A percentile compares a stretch with the other conserved stretches of the same genome.
These are phyloP conservation scores for Naja naja DNA, from an alignment of 2,113 vertebrate species.

Conservation along the genomic window DNA sequence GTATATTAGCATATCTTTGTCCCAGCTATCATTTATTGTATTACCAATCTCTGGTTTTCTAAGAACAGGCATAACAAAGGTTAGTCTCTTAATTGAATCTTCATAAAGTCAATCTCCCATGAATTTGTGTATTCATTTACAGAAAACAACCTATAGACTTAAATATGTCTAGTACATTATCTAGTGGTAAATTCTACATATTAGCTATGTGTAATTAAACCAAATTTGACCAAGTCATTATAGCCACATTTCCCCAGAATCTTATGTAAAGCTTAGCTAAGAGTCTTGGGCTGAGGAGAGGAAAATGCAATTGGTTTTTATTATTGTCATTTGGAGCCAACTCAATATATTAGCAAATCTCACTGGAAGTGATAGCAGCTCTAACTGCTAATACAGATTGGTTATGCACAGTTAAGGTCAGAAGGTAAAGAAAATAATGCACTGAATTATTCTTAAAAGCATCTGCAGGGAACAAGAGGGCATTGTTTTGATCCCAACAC, in stretches of 20 bases:
- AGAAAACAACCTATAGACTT: background rate
- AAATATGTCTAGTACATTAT: background rate
- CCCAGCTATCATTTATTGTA: background rate
- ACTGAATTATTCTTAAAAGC: background rate
- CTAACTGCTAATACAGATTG: background rate
- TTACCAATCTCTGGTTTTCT: background rate
- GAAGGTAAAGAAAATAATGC: background rate
- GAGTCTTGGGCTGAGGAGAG: background rate
- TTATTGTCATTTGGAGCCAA: background rate
- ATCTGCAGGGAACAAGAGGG: background rate
- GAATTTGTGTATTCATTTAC: background rate
- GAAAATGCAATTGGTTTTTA: background rate
- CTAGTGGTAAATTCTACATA: background rate
- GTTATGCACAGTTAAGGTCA: background rate
- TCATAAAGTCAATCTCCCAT: background rate
- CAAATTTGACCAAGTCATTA: background rate
- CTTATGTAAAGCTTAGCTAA: background rate
- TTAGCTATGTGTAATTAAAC: background rate
- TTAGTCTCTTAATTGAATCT: background rate
- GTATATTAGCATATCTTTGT: background rate
- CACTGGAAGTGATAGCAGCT: background rate
- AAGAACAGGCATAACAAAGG: background rate
- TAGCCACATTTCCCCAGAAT: background rate
- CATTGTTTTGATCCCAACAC: background rate
- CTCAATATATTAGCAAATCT: background rate